Evolutionary conservation across 2,113 vertebrate species (phyloP).

Genomic region (Pelodiscus sinensis): DNA sequence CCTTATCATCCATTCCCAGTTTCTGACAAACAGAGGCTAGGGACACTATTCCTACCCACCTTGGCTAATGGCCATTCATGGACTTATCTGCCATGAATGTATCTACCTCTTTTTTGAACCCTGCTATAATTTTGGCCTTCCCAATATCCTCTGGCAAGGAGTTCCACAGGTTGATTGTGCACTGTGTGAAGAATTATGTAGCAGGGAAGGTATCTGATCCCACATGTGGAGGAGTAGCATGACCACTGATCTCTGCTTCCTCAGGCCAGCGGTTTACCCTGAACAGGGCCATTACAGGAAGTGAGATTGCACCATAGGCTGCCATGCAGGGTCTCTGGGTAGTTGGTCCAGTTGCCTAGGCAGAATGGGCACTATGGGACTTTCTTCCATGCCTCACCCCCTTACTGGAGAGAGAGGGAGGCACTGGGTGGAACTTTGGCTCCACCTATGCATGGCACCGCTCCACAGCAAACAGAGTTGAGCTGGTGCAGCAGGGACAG

Average conservation of each 20-base stretch:
- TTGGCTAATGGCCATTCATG: too few relatives aligned
- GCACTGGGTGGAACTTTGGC: neutral
- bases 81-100: too few relatives aligned
- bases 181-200: too few relatives aligned
- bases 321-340: neutral
- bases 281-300: neutral
- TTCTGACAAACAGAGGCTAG: too few relatives aligned
- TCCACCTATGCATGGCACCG: neutral
- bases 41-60: too few relatives aligned
- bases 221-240: neutral
- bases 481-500: neutral
- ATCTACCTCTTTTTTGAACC: too few relatives aligned
- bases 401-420: rapidly evolving
- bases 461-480: neutral
- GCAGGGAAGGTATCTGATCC: neutral
- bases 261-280: neutral
- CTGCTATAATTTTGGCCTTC: too few relatives aligned
- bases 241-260: neutral
- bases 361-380: neutral
- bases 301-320: neutral
- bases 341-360: neutral
- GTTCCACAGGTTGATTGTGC: too few relatives aligned
- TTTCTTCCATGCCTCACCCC: neutral
- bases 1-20: too few relatives aligned
- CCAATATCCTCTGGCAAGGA: too few relatives aligned